Percentiles rank a stretch among this genome's conserved stretches.
These are phyloP conservation scores for Hyla sarda DNA, from an alignment of 2,113 vertebrate species.

Conservation along the genomic window DNA sequence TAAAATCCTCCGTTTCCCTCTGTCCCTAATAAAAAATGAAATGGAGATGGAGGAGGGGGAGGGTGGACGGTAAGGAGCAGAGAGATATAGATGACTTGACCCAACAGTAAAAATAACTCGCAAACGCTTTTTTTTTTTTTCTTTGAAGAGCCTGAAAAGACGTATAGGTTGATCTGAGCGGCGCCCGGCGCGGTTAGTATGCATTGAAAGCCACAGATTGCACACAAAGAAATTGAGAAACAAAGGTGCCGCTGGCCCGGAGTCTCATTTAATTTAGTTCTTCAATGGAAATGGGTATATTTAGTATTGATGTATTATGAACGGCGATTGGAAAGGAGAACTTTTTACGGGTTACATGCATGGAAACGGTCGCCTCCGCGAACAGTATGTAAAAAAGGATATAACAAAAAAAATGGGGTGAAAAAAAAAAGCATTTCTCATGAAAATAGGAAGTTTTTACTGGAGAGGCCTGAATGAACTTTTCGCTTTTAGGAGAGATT, in stretches of 20 bases:
- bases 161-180: background rate
- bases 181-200: slow-evolving; percentile 30
- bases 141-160: slow-evolving; percentile 22
- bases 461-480: slow-evolving; percentile 22
- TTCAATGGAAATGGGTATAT: slow-evolving; percentile 47
- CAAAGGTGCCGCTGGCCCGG: slow-evolving; percentile 22
- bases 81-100: slow-evolving; percentile 1
- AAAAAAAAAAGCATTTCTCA: slow-evolving; percentile 23
- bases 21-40: background rate
- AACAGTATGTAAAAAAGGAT: slow-evolving; percentile 31
- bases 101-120: slow-evolving; percentile 33
- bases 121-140: background rate
- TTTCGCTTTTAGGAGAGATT: slow-evolving; percentile 9
- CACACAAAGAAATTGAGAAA: slow-evolving; percentile 49
- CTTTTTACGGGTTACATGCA: slow-evolving; percentile 16
- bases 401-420: background rate
- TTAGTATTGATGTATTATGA: slow-evolving; percentile 42
- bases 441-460: slow-evolving; percentile 23
- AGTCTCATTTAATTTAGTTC: slow-evolving; percentile 48
- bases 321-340: slow-evolving; percentile 23
- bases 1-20: background rate
- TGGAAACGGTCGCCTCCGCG: background rate
- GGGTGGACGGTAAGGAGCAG: background rate
- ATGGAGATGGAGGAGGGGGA: background rate
- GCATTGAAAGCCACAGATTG: slow-evolving; percentile 37